Evolutionary conservation across 2,797 vertebrate genomes (phyloP).

Genomic region (Glyptemys insculpta): DNA sequence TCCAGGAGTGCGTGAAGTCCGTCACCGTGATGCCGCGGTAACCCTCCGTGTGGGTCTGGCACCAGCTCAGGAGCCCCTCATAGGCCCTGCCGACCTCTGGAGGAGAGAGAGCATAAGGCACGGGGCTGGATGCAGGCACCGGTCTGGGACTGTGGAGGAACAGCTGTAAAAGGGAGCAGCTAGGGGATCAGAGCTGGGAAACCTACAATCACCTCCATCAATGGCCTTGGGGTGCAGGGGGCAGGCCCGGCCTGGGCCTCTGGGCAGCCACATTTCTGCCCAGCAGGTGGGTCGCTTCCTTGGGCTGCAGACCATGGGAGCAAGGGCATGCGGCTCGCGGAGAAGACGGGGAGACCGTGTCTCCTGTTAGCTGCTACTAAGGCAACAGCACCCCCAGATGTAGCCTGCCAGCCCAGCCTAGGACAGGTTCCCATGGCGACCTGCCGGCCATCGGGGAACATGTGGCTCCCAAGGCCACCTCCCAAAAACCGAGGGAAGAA

Average conservation of each 20-base stretch:
- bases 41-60: conserved; percentile 87
- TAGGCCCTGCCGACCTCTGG: conserved; percentile 77
- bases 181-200: not conserved
- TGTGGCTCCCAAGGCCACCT: too few species aligned
- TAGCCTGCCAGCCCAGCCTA: too few species aligned
- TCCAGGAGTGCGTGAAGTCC: conserved; percentile 90
- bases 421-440: too few species aligned
- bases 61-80: conserved; percentile 91
- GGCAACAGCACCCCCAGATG: too few species aligned
- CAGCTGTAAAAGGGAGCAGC: not conserved
- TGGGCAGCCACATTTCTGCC: not conserved
- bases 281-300: not conserved
- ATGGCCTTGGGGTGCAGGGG: not conserved
- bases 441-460: too few species aligned
- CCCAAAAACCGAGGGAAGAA: too few species aligned
- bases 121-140: not conserved
- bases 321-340: too few species aligned
- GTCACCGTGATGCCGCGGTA: conserved; percentile 84
- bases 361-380: too few species aligned
- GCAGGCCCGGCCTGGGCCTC: not conserved
- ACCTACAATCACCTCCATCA: rapidly evolving
- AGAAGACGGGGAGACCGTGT: too few species aligned
- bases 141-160: not conserved
- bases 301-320: not conserved
- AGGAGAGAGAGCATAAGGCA: not conserved